These are phyloP conservation scores for Lepidothrix coronata DNA, from an alignment of 2,113 vertebrate species.

Conservation along the genomic window DNA sequence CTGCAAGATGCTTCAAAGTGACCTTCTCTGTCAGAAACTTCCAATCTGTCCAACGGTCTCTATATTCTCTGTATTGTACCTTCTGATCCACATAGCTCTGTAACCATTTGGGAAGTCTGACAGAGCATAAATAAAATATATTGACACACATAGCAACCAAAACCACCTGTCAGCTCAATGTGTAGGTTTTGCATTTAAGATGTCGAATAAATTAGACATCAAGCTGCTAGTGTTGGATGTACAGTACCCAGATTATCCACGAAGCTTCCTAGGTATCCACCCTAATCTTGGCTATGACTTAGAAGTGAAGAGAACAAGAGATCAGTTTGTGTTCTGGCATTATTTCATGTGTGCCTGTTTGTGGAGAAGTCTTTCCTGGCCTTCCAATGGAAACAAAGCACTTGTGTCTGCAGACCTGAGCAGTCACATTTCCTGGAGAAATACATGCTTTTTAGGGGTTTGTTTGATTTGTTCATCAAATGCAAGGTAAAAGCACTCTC, in stretches of 20 bases:
- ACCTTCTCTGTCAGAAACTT: background rate
- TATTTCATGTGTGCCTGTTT: background rate
- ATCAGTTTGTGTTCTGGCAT: background rate
- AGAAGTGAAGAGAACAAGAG: background rate
- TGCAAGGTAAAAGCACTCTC: background rate
- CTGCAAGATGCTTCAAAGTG: background rate
- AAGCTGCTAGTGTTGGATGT: background rate
- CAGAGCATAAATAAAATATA: background rate
- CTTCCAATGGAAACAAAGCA: background rate
- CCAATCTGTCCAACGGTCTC: rapidly evolving
- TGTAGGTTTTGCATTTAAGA: background rate
- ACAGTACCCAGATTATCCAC: background rate
- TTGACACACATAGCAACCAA: background rate
- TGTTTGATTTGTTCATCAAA: background rate
- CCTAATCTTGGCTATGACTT: background rate
- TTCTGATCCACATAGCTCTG: background rate
- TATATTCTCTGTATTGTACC: background rate
- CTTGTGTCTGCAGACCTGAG: background rate
- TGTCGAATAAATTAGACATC: background rate
- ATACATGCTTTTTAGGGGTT: background rate
- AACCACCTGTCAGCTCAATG: background rate
- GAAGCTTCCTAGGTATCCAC: background rate
- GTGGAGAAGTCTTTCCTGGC: background rate
- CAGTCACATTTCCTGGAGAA: background rate
- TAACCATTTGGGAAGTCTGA: background rate